Base-by-base conservation (phyloP, 1,140 invertebrate species). In the Drosophila bifasciata region DNA sequence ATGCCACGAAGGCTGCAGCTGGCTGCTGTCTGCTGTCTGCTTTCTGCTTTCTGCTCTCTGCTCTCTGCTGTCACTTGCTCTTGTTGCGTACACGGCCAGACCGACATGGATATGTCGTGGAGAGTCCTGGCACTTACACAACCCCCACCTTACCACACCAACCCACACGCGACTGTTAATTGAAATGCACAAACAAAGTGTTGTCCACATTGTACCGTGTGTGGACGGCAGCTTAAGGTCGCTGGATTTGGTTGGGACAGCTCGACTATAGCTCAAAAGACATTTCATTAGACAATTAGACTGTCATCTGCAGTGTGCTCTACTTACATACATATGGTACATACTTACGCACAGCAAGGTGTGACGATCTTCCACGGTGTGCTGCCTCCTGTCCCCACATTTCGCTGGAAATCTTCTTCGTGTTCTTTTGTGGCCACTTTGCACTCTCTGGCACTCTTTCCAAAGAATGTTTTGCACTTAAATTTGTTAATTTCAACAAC, bases 271-370 rank as follows among this genome's bases (percentile, higher is more conserved):
- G 81, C 58, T 66, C 81, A 81, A 81, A 81, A 75, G 61, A 70
- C 81, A 86, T 85, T 85, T 88, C 81, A 85, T 85, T 85, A 85
- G 77, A 77, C 73, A 81, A 77, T 86, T 81, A 1, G 1, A 75
- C 63, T 88, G 81, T 88, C 81, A 86, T 59, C 63, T 81, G 77
- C 81, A 85, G 8, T 16, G 8, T 16, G 43, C 23, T 4, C 21
- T 28, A 28, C 17, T 7, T 50, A 32, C 8, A 32, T 28, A 17
- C 11, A 28, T 28, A n/a, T n/a, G n/a, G 13, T 2, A 49, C 11
- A 48, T 25, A 23, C 6, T 0, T 49, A n/a, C n/a, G n/a, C n/a
- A n/a, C n/a, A n/a, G n/a, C n/a, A n/a, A 25, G 6, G 9, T 25
- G 15, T 7, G 15, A n/a, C n/a, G n/a, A n/a, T n/a, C n/a, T n/a